Percentiles rank a stretch among this genome's conserved stretches.
Conservation (phyloP, 2,113 vertebrate species). For the Girardinichthys multiradiatus region DNA sequence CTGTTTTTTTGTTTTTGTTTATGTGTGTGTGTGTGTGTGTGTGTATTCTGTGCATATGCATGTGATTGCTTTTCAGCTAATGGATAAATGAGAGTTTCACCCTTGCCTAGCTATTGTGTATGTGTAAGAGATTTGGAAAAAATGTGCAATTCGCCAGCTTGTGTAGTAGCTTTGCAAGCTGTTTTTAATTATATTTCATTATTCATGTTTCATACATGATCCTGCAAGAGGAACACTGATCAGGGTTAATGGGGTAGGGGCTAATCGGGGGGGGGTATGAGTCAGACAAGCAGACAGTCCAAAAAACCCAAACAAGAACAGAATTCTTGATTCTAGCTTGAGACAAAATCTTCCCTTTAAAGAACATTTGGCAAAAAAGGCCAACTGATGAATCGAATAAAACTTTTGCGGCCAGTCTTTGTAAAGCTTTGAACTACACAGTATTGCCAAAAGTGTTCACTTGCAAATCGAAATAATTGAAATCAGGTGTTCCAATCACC, state of each 20-base stretch:
- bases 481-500: no score
- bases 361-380: slow-evolving; percentile 13
- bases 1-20: slow-evolving; percentile 22
- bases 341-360: slow-evolving; percentile 26
- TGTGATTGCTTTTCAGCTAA: slow-evolving; percentile 69
- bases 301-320: slow-evolving; percentile 45
- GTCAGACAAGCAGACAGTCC: slow-evolving; percentile 42
- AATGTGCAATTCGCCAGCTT: slow-evolving; percentile 66
- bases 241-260: slow-evolving; percentile 50
- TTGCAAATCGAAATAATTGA: no score
- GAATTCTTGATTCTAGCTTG: slow-evolving; percentile 41
- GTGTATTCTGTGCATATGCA: background rate
- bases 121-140: slow-evolving; percentile 13
- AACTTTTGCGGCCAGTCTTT: background rate
- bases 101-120: slow-evolving; percentile 54
- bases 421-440: no score
- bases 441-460: no score
- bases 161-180: slow-evolving; percentile 69
- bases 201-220: slow-evolving; percentile 77
- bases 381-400: background rate
- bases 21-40: slow-evolving; percentile 24
- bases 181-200: slow-evolving; percentile 76
- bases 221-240: slow-evolving; percentile 62
- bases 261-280: slow-evolving; percentile 57
- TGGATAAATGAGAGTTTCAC: slow-evolving; percentile 71